A percentile compares a stretch with the other conserved stretches of the same genome.
phyloP scores from a whole-genome alignment of 1,140 invertebrate species.

The Papilio polyxenes region DNA sequence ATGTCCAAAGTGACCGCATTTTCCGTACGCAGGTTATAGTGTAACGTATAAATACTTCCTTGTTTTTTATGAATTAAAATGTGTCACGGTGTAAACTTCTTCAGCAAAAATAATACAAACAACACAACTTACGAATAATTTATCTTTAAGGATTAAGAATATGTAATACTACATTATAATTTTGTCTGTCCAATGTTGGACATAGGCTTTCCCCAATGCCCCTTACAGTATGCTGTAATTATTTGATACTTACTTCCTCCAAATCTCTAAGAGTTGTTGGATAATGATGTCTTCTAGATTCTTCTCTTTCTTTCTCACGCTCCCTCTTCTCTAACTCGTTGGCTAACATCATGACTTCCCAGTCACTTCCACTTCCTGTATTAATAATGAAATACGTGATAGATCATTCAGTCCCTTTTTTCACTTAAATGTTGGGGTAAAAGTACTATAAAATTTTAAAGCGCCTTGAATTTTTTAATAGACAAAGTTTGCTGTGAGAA shows the following conservation, averaged over 20 bases:
- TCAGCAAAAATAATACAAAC: too few relatives aligned
- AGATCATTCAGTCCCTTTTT: background rate
- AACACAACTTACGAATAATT: too few relatives aligned
- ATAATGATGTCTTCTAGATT: constrained; percentile 60
- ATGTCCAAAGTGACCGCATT: too few relatives aligned
- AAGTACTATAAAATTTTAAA: background rate
- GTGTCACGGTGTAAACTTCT: too few relatives aligned
- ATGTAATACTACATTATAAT: too few relatives aligned
- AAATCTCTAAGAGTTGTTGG: constrained; percentile 64
- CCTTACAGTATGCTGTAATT: background rate
- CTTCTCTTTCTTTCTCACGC: constrained; percentile 75
- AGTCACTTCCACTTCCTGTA: constrained; percentile 83
- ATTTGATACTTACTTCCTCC: constrained; percentile 59
- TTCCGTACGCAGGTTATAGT: too few relatives aligned
- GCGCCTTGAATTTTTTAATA: background rate
- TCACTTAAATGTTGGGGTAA: background rate
- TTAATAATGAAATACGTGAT: constrained; percentile 36
- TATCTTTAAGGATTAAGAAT: too few relatives aligned
- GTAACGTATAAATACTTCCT: too few relatives aligned
- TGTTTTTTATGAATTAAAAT: too few relatives aligned
- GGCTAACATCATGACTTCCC: constrained; percentile 90
- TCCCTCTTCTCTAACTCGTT: constrained; percentile 85
- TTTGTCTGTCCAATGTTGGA: too few relatives aligned
- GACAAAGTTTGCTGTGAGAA: background rate
- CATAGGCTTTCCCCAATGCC: too few relatives aligned